Evolutionary conservation across 2,797 vertebrate genomes (phyloP).

Genomic region (Hoplostethus mediterraneus): DNA sequence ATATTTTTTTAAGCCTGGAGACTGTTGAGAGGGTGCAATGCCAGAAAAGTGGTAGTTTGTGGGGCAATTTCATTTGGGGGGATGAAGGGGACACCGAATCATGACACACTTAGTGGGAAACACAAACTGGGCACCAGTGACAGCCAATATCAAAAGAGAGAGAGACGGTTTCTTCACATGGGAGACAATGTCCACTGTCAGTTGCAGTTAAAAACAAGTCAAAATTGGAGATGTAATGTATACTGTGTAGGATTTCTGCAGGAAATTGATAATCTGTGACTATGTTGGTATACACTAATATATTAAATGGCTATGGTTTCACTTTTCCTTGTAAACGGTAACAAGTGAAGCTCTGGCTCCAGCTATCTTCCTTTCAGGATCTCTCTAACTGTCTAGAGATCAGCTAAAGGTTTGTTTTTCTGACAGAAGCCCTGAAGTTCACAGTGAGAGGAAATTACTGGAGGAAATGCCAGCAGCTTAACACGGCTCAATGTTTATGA

Average conservation of each 20-base stretch:
- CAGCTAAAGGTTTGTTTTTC: conserved; percentile 17
- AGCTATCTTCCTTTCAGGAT: conserved; percentile 17
- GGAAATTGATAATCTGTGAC: background rate
- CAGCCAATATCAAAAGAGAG: no score
- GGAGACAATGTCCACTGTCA: background rate
- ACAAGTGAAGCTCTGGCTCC: background rate
- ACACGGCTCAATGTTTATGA: conserved; percentile 52
- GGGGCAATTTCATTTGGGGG: no score
- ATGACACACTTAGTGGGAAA: no score
- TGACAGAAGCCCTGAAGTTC: conserved; percentile 24
- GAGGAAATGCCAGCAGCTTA: conserved; percentile 74
- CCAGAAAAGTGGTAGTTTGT: no score
- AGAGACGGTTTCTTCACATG: background rate
- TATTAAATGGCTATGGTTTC: background rate
- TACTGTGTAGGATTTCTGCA: background rate
- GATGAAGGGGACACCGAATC: no score
- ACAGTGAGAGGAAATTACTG: conserved; percentile 60
- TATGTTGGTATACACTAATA: no score
- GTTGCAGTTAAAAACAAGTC: no score
- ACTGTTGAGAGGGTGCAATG: no score
- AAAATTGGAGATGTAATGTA: background rate
- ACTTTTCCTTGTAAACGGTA: background rate
- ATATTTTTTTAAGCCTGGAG: no score
- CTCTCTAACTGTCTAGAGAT: background rate
- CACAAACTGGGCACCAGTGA: no score